Evolutionary conservation across 2,797 vertebrate genomes (phyloP), one percentile per base, ranked within the genome.

Genomic region (Enteromius afrohamiltoni): DNA sequence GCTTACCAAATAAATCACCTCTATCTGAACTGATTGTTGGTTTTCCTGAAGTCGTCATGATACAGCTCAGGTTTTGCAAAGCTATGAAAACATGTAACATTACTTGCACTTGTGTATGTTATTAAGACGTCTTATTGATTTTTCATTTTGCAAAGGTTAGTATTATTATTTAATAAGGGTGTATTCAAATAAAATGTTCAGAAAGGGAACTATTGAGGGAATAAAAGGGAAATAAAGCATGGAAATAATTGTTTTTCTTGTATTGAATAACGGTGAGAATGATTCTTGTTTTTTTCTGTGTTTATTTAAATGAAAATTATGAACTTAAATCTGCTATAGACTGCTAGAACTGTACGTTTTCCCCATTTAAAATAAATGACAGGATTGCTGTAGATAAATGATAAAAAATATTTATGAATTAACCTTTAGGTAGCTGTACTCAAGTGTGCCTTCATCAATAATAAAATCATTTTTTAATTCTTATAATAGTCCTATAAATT

Each of bases 1-100:
- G 91, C 89, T 92, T 88, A 92, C 91, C 92, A 93, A 94, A 94
- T 93, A 93, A 94, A 94, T 90, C 42, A 85, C 58, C 83, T 78
- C 83, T 93, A 83, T 88, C 67, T 91, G 90, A 71, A 42, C 7
- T 31, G 51, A 45, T 47, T 10, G 3, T 8, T 78, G 1, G 5
- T 64, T 65, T 78, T 47, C 74, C 60, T 76, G 16, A 21, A 14
- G 19, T 58, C 31, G 9, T 58, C 21, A 17, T 40, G 31, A n/a
- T 76, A 23, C 34, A 6, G n/a, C 8, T 4, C 19, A 75, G 31
- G 19, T 75, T 75, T n/a, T n/a, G 14, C 19, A 55, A 23, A 55
- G 29, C 29, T 74, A 11, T 71, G 45, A 49, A 71, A 71, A 29
- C 8, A 4, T 47, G 8, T 23, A 16, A 45, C 14, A 29, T 71